Evolutionary conservation across 2,797 vertebrate species (phyloP).

Genomic region (Serranus cabrilla): DNA sequence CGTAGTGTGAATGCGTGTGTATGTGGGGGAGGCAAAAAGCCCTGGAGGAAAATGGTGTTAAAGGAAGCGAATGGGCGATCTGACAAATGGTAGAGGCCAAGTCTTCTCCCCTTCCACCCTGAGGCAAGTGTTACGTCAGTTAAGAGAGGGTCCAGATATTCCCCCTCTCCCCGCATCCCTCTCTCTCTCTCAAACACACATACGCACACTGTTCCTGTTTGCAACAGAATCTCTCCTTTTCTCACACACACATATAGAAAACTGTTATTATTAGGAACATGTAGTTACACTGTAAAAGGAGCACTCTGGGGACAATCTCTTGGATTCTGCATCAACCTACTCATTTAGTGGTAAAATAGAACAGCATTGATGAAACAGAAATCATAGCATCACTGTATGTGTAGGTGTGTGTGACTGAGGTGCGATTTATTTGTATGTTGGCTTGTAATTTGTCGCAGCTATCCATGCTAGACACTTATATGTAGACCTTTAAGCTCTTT

Average conservation of each 20-base stretch:
- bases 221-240: not conserved
- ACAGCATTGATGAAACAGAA: slow-evolving; percentile 32
- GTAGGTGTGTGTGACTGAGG: slow-evolving; percentile 33
- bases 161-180: not conserved
- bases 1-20: not conserved
- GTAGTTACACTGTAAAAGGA: slow-evolving; percentile 24
- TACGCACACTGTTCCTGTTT: slow-evolving; percentile 7
- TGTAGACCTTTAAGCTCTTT: slow-evolving; percentile 22
- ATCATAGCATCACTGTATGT: not conserved
- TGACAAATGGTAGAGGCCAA: slow-evolving; percentile 57
- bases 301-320: slow-evolving; percentile 32
- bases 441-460: slow-evolving; percentile 32
- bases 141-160: slow-evolving; percentile 30
- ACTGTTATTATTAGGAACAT: slow-evolving; percentile 39
- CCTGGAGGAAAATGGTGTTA: slow-evolving; percentile 44
- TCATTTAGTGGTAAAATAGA: slow-evolving; percentile 50
- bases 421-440: slow-evolving; percentile 40
- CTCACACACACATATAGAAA: slow-evolving; percentile 4
- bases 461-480: slow-evolving; percentile 15
- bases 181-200: not conserved
- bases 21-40: slow-evolving; percentile 16
- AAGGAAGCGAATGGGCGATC: slow-evolving; percentile 39
- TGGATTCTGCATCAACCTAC: slow-evolving; percentile 39
- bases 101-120: slow-evolving; percentile 27
- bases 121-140: slow-evolving; percentile 50